A percentile compares a stretch with the other conserved stretches of the same genome.
Conservation (phyloP, 2,797 vertebrate species). For the Hippoglossus hippoglossus region DNA sequence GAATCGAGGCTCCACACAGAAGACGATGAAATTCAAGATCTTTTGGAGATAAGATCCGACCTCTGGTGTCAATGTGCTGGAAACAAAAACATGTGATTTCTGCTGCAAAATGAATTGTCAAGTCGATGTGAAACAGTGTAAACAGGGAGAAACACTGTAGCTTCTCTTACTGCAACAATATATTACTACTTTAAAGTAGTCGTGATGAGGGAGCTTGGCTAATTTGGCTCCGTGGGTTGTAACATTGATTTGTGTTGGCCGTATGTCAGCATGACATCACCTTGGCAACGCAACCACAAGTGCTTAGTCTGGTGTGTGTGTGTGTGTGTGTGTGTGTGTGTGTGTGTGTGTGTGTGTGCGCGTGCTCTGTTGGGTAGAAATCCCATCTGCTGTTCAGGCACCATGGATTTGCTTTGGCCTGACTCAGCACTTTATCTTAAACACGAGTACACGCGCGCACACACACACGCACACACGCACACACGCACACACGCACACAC, state of each 20-base stretch:
- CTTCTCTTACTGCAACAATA: no score
- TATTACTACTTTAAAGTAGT: no score
- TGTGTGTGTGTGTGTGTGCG: background rate
- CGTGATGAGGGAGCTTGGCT: background rate
- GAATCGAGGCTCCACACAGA: no score
- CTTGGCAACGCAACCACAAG: no score
- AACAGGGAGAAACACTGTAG: no score
- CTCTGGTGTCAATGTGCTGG: no score
- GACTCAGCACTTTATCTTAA: conserved; percentile 46
- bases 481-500: background rate
- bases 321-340: conserved; percentile 13
- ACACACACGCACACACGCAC: background rate
- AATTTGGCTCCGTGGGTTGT: conserved; percentile 11
- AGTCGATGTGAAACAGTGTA: no score
- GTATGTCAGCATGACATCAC: conserved; percentile 42
- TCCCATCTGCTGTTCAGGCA: conserved; percentile 46
- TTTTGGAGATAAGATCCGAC: no score
- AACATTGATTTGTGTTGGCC: conserved; percentile 43
- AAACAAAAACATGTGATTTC: no score
- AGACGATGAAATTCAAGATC: no score
- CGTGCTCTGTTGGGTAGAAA: conserved; percentile 37
- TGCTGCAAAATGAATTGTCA: no score
- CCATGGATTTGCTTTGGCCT: conserved; percentile 39
- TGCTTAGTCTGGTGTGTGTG: background rate
- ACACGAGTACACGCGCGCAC: conserved; percentile 11